Percentiles rank a stretch among this genome's conserved stretches.
These are phyloP conservation scores for Theonella swinhoei DNA, from an alignment of 37 sponge, comb jelly and placozoan species.

Conservation along the genomic window DNA sequence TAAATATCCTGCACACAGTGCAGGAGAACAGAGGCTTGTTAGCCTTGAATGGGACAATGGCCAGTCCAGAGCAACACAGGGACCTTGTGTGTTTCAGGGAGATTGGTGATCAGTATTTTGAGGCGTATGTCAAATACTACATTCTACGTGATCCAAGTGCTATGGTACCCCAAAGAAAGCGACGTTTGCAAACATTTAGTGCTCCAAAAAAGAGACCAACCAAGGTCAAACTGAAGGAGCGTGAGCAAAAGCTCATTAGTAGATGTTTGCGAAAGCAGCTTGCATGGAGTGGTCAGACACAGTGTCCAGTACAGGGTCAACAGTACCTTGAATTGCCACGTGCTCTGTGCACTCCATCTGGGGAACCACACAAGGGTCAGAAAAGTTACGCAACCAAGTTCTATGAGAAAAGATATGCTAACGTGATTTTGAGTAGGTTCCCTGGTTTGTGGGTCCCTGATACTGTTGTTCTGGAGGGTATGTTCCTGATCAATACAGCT, in stretches of 20 bases:
- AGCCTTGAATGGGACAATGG: neutral
- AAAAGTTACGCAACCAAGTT: neutral
- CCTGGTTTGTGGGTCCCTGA: too few species aligned
- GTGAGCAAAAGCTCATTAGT: too few species aligned
- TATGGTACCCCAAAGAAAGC: neutral
- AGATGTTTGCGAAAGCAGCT: too few species aligned
- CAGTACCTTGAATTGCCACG: neutral
- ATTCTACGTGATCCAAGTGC: too few species aligned
- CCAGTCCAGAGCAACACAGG: neutral
- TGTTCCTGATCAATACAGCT: too few species aligned
- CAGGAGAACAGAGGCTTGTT: constrained; percentile 4
- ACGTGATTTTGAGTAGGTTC: too few species aligned
- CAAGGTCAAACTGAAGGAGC: neutral
- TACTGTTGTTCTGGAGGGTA: too few species aligned
- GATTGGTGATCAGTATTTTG: neutral
- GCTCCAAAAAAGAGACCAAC: neutral
- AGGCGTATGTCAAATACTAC: neutral
- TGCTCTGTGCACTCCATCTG: neutral
- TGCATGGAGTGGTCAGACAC: constrained; percentile 7
- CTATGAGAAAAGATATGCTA: too few species aligned
- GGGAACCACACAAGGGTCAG: neutral
- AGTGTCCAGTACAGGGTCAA: neutral
- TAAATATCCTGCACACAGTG: neutral
- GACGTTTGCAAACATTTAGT: neutral
- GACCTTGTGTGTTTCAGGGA: neutral